These are phyloP conservation scores for Benthosema pterotum DNA, from an alignment of 2,797 vertebrate species.

Conservation along the genomic window DNA sequence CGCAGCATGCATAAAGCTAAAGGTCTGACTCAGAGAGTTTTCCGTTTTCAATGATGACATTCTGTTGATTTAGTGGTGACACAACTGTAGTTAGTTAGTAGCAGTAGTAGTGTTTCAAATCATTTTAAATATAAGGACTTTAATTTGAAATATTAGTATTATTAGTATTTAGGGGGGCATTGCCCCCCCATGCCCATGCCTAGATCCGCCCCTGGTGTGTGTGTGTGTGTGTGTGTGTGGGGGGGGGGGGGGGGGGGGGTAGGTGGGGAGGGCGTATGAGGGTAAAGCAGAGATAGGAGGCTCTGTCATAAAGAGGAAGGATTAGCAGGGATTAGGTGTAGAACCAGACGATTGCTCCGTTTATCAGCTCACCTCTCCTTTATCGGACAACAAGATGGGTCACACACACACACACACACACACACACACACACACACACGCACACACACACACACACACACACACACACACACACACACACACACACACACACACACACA, in stretches of 20 bases:
- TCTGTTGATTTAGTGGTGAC: too few species aligned
- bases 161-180: too few species aligned
- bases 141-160: too few species aligned
- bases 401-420: slow-evolving; percentile 9
- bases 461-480: background rate
- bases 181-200: too few species aligned
- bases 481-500: slow-evolving; percentile 5
- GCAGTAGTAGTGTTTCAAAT: too few species aligned
- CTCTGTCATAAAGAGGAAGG: slow-evolving; percentile 53
- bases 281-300: slow-evolving; percentile 44
- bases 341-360: slow-evolving; percentile 53
- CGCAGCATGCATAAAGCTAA: too few species aligned
- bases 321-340: slow-evolving; percentile 71
- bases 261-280: slow-evolving; percentile 2
- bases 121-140: too few species aligned
- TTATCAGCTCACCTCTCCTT: slow-evolving; percentile 64
- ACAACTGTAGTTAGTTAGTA: too few species aligned
- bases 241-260: background rate
- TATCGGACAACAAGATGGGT: slow-evolving; percentile 33
- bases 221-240: slow-evolving; percentile 7
- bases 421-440: slow-evolving; percentile 4
- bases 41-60: too few species aligned
- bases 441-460: background rate
- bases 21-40: too few species aligned
- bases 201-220: too few species aligned